Percentiles rank a stretch among this genome's conserved stretches.
Evolutionary conservation across 2,797 vertebrate species (phyloP).

Genomic region (Sus cebifrons): DNA sequence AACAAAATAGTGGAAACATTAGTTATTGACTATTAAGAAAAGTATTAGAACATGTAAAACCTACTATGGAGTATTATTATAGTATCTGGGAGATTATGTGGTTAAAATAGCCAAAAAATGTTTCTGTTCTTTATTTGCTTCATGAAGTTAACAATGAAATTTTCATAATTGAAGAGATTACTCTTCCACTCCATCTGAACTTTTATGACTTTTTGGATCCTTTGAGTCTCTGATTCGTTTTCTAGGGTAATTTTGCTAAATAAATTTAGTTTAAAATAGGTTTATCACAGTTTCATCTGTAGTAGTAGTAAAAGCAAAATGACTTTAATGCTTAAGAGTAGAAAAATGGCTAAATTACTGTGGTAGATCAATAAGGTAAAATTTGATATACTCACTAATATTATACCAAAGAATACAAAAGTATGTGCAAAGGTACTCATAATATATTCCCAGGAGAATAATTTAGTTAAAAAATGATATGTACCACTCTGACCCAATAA

Average conservation of each 20-base stretch:
- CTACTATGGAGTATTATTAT: neutral
- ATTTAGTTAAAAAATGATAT: neutral
- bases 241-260: slow-evolving; percentile 18
- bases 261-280: slow-evolving; percentile 29
- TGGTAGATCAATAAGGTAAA: neutral
- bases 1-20: slow-evolving; percentile 8
- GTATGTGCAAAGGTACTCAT: neutral
- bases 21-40: slow-evolving; percentile 7
- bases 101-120: neutral
- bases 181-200: neutral
- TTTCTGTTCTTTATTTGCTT: slow-evolving; percentile 14
- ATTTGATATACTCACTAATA: slow-evolving; percentile 27
- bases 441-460: slow-evolving; percentile 11
- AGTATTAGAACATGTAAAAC: neutral
- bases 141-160: slow-evolving; percentile 30
- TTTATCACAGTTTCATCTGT: neutral
- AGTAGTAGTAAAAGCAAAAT: slow-evolving; percentile 43
- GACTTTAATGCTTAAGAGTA: neutral
- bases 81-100: neutral
- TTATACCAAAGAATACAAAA: neutral
- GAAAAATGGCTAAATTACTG: neutral
- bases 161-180: neutral
- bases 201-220: slow-evolving; percentile 12
- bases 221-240: slow-evolving; percentile 28
- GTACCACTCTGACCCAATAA: neutral